Conservation (phyloP, 2,113 vertebrate species). For the Semicossyphus pulcher region DNA sequence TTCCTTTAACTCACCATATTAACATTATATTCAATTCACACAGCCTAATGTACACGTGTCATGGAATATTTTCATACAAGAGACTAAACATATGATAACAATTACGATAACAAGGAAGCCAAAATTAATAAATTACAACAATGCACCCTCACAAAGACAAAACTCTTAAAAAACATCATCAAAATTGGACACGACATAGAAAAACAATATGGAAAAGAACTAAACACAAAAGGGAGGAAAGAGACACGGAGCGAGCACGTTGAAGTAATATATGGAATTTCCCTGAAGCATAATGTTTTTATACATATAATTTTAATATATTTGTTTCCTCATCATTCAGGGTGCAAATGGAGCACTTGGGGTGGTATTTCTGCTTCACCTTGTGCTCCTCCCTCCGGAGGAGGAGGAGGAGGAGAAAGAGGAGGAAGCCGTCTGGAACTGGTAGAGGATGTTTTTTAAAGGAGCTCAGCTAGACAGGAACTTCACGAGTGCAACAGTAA, state of each 20-base stretch:
- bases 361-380: slow-evolving; percentile 61
- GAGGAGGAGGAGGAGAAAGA: slow-evolving; percentile 58
- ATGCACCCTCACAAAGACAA: slow-evolving; percentile 67
- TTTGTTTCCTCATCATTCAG: slow-evolving; percentile 59
- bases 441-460: slow-evolving; percentile 72
- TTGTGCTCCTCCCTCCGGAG: slow-evolving; percentile 51
- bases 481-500: slow-evolving; percentile 83
- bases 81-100: slow-evolving; percentile 59
- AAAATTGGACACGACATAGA: slow-evolving; percentile 55
- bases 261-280: slow-evolving; percentile 65
- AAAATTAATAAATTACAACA: slow-evolving; percentile 84
- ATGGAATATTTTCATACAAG: slow-evolving; percentile 67
- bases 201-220: slow-evolving; percentile 38
- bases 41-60: slow-evolving; percentile 46
- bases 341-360: slow-evolving; percentile 73
- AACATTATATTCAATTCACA: slow-evolving; percentile 40
- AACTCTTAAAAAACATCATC: slow-evolving; percentile 56
- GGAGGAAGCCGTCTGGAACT: slow-evolving; percentile 74
- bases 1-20: slow-evolving; percentile 42
- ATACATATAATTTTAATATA: slow-evolving; percentile 44
- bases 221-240: slow-evolving; percentile 59
- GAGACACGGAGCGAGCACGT: slow-evolving; percentile 66
- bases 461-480: slow-evolving; percentile 81
- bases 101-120: slow-evolving; percentile 67
- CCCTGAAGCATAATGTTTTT: slow-evolving; percentile 82